These are phyloP conservation scores for Lerema accius DNA, from an alignment of 1,140 invertebrate genomes.

Conservation along the genomic window DNA sequence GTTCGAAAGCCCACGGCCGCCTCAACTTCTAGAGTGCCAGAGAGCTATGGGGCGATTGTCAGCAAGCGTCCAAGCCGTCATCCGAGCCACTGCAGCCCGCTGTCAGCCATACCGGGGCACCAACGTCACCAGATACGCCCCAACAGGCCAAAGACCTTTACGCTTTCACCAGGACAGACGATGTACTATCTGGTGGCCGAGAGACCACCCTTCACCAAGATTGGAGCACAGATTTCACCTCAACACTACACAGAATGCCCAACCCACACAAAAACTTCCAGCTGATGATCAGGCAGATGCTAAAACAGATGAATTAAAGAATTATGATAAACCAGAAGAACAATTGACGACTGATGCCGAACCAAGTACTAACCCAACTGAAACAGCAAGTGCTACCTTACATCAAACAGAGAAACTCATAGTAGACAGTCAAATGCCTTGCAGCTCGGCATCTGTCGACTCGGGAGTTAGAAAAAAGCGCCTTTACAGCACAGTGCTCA, in stretches of 20 bases:
- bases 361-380: slow-evolving; percentile 28
- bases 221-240: slow-evolving; percentile 46
- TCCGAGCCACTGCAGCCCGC: slow-evolving; percentile 60
- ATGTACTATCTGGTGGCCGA: slow-evolving; percentile 66
- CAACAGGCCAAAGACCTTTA: slow-evolving; percentile 61
- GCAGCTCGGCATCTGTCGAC: slow-evolving; percentile 59
- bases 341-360: slow-evolving; percentile 30
- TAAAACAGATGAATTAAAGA: slow-evolving; percentile 40
- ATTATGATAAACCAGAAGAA: slow-evolving; percentile 34
- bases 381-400: slow-evolving; percentile 39
- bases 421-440: slow-evolving; percentile 55
- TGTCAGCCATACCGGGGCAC: slow-evolving; percentile 66
- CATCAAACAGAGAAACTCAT: slow-evolving; percentile 47
- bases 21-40: slow-evolving; percentile 56
- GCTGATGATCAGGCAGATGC: slow-evolving; percentile 36
- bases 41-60: slow-evolving; percentile 63
- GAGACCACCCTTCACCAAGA: slow-evolving; percentile 54
- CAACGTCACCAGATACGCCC: slow-evolving; percentile 67
- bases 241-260: slow-evolving; percentile 35
- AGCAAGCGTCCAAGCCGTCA: slow-evolving; percentile 63
- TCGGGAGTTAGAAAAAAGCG: slow-evolving; percentile 63
- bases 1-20: slow-evolving; percentile 62
- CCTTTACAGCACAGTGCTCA: slow-evolving; percentile 74
- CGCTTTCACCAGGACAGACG: slow-evolving; percentile 55
- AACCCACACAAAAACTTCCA: slow-evolving; percentile 17